Evolutionary conservation across 2,113 vertebrate species (phyloP).

Genomic region (Cyanistes caeruleus): DNA sequence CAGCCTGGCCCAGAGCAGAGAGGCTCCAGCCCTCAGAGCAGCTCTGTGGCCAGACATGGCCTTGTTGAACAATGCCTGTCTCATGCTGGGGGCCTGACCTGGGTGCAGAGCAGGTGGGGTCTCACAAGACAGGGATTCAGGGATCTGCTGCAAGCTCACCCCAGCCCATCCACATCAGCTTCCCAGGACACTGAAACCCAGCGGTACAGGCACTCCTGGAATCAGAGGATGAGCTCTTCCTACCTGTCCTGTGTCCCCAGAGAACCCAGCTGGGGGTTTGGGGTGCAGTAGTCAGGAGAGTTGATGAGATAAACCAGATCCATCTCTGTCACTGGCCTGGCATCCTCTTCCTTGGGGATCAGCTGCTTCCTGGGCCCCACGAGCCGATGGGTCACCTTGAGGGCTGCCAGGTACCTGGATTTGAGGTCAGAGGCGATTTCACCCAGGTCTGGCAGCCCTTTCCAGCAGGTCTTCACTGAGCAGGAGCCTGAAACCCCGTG

Average conservation of each 20-base stretch:
- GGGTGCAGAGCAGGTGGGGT: neutral
- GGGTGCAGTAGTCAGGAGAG: conserved; percentile 77
- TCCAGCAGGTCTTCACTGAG: conserved; percentile 83
- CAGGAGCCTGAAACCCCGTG: conserved; percentile 83
- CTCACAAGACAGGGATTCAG: neutral
- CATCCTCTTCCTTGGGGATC: conserved; percentile 71
- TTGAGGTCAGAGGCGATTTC: conserved; percentile 77
- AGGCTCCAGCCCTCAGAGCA: neutral
- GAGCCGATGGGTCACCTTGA: conserved; percentile 74
- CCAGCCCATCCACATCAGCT: neutral
- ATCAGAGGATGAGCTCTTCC: neutral
- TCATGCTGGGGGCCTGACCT: neutral
- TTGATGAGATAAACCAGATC: conserved; percentile 79
- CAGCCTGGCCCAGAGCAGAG: neutral
- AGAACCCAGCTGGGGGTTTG: conserved; percentile 71
- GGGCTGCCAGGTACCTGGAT: conserved; percentile 77
- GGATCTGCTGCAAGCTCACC: neutral
- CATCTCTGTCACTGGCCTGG: conserved; percentile 66
- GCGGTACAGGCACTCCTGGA: accelerated
- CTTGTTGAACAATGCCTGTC: neutral
- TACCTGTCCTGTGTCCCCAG: conserved; percentile 81
- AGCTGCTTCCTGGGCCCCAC: conserved; percentile 73
- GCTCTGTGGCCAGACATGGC: neutral
- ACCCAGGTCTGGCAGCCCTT: conserved; percentile 70
- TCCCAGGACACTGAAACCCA: neutral